phyloP scores from a whole-genome alignment of 2,888 invertebrate genomes.

The Drosophila anomelani region DNA sequence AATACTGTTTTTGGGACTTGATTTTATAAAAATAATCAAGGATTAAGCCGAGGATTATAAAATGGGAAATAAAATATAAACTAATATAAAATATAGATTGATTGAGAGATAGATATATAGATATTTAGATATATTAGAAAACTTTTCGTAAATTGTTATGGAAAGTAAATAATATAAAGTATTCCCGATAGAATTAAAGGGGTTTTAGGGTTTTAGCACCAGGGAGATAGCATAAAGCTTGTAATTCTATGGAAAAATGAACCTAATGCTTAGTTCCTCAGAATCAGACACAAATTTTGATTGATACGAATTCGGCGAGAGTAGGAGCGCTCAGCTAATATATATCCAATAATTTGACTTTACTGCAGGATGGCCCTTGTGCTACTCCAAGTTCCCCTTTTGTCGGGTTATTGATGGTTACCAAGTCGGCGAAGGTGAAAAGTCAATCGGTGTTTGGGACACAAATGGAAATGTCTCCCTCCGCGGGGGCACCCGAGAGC shows the following conservation, averaged over 20 bases:
- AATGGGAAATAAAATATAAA: too few species aligned
- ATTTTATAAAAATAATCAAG: too few species aligned
- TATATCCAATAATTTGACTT: background rate
- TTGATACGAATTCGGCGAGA: background rate
- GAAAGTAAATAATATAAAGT: background rate
- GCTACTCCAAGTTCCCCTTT: background rate
- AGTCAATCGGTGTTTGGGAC: constrained; percentile 44
- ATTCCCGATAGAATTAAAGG: background rate
- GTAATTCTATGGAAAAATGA: background rate
- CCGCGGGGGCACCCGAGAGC: background rate
- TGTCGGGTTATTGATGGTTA: constrained; percentile 22
- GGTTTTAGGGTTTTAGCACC: background rate
- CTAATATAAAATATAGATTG: too few species aligned
- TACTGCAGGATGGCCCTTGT: background rate
- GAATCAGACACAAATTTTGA: background rate
- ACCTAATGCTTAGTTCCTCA: background rate
- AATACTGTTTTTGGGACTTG: too few species aligned
- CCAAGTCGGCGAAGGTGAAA: constrained; percentile 19
- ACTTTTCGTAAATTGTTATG: background rate
- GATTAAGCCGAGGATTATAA: too few species aligned
- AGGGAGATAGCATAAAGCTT: background rate
- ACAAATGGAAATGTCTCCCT: constrained; percentile 62
- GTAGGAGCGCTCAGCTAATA: background rate
- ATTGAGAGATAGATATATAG: background rate
- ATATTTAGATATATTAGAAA: background rate